Evolutionary conservation across 2,888 invertebrate species (phyloP).

Genomic region (Galeruca laticollis): DNA sequence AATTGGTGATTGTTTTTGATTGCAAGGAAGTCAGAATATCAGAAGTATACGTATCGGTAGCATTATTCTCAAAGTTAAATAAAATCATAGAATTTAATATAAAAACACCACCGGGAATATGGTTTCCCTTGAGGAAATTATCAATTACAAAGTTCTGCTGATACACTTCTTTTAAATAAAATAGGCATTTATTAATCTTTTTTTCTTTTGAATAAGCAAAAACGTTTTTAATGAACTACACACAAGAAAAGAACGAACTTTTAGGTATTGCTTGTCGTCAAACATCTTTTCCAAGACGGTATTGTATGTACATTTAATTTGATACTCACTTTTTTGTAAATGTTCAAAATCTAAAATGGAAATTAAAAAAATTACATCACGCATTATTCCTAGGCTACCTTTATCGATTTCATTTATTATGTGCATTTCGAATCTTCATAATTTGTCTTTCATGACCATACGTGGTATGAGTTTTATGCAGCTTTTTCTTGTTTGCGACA

Average conservation of each 20-base stretch:
- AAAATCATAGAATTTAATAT: conserved; percentile 1
- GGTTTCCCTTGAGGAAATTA: background rate
- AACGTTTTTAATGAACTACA: background rate
- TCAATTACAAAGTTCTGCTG: background rate
- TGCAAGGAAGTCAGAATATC: conserved; percentile 4
- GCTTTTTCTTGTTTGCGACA: too few species aligned
- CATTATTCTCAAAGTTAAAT: background rate
- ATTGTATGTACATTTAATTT: too few species aligned
- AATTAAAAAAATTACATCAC: too few species aligned
- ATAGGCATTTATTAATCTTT: background rate
- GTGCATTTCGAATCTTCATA: too few species aligned
- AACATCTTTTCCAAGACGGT: too few species aligned
- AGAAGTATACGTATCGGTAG: background rate
- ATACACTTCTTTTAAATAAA: conserved; percentile 1
- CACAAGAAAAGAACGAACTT: background rate
- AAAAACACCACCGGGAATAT: background rate
- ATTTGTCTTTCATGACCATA: too few species aligned
- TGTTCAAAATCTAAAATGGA: too few species aligned
- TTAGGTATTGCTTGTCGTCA: too few species aligned
- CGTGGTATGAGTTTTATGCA: too few species aligned
- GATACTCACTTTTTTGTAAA: too few species aligned
- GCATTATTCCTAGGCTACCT: too few species aligned
- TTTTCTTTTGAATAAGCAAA: background rate
- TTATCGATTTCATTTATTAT: too few species aligned
- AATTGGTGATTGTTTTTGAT: background rate